These are phyloP conservation scores for Aspidiotus destructor DNA, from an alignment of 2,888 invertebrate species.

Conservation along the genomic window DNA sequence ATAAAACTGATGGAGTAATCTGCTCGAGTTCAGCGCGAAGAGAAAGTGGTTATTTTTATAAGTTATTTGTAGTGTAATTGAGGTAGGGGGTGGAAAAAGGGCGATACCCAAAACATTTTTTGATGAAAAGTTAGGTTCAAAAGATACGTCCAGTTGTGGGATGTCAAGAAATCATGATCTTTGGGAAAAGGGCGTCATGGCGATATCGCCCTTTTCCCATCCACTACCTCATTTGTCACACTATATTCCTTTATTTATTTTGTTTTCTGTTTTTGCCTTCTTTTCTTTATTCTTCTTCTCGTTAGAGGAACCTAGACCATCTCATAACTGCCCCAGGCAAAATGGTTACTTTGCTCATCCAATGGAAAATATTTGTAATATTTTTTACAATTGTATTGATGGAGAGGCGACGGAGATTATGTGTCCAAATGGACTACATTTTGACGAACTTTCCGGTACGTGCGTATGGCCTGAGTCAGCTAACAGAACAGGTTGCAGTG, in stretches of 20 bases:
- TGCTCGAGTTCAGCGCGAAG: no score
- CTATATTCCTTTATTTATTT: neutral
- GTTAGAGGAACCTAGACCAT: slow-evolving; percentile 61
- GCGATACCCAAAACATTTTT: no score
- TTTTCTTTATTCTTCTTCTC: slow-evolving; percentile 4
- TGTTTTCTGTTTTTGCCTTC: neutral
- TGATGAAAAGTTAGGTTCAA: no score
- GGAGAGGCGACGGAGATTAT: slow-evolving; percentile 68
- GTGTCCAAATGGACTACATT: slow-evolving; percentile 80
- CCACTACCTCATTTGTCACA: no score
- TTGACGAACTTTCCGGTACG: slow-evolving; percentile 78
- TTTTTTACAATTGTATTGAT: slow-evolving; percentile 83
- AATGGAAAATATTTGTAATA: slow-evolving; percentile 66
- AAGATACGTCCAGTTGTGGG: no score
- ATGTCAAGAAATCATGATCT: no score
- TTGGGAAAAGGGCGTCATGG: no score
- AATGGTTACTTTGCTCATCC: slow-evolving; percentile 89
- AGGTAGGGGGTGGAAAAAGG: no score
- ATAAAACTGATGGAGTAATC: no score
- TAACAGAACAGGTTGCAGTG: slow-evolving; percentile 61
- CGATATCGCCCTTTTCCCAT: neutral
- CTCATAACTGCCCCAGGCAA: slow-evolving; percentile 63
- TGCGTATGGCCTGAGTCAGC: slow-evolving; percentile 82
- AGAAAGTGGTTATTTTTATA: no score
- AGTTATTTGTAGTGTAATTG: no score